These are phyloP conservation scores for Taphrorychus bicolor DNA, from an alignment of 2,888 invertebrate genomes.

Conservation along the genomic window DNA sequence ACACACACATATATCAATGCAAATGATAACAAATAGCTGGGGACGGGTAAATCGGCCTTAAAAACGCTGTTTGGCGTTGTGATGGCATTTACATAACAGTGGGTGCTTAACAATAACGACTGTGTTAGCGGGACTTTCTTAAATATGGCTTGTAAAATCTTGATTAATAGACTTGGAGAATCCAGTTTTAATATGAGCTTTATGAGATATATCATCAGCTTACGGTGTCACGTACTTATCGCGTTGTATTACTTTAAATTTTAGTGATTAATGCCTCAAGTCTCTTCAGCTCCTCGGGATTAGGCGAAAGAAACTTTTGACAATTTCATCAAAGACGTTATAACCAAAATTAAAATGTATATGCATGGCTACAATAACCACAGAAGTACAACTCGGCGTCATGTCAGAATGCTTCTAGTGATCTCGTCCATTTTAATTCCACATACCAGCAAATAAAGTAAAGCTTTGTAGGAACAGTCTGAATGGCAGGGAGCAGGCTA, in stretches of 20 bases:
- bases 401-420: too few relatives aligned
- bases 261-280: conserved; percentile 12
- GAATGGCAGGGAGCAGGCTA: too few relatives aligned
- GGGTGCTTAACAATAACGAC: conserved; percentile 34
- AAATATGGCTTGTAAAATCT: conserved; percentile 29
- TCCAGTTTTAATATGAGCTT: conserved; percentile 35
- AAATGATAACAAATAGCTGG: conserved; percentile 33
- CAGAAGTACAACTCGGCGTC: too few relatives aligned
- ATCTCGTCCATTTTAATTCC: too few relatives aligned
- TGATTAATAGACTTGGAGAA: conserved; percentile 32
- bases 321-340: too few relatives aligned
- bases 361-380: too few relatives aligned
- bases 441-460: too few relatives aligned
- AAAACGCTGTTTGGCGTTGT: conserved; percentile 23
- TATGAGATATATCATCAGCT: conserved; percentile 30
- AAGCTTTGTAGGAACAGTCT: too few relatives aligned
- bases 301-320: too few relatives aligned
- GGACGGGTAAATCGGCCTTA: conserved; percentile 25
- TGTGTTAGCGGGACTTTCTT: conserved; percentile 36
- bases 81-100: conserved; percentile 32
- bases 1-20: conserved; percentile 15
- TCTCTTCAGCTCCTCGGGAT: not conserved
- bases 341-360: too few relatives aligned
- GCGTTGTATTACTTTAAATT: conserved; percentile 25
- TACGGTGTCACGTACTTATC: conserved; percentile 32